Conservation (phyloP, 1,140 invertebrate genomes). For the Cydia amplana region DNA sequence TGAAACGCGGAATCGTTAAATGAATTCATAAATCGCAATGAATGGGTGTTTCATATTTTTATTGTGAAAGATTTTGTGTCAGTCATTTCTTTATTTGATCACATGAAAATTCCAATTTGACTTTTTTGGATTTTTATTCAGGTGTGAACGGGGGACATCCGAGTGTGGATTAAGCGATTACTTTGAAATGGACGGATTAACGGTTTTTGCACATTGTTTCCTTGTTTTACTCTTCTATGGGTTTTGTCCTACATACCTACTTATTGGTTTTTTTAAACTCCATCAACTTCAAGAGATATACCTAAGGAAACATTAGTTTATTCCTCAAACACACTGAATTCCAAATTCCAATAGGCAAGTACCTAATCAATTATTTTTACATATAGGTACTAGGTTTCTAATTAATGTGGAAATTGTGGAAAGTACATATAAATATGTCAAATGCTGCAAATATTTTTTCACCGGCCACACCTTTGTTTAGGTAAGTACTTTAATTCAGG, state of each 20-base stretch:
- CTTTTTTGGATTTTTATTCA: not conserved
- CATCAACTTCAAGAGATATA: too few relatives aligned
- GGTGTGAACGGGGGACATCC: not conserved
- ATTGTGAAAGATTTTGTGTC: not conserved
- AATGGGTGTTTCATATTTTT: conserved; percentile 21
- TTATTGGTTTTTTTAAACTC: too few relatives aligned
- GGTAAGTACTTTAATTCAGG: too few relatives aligned
- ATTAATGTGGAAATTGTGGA: too few relatives aligned
- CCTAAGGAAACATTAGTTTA: too few relatives aligned
- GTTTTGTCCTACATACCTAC: not conserved
- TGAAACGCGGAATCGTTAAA: conserved; percentile 14
- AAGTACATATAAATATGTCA: too few relatives aligned
- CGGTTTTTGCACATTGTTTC: not conserved
- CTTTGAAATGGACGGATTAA: not conserved
- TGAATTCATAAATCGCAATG: conserved; percentile 10
- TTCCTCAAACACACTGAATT: too few relatives aligned
- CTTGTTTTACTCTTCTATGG: not conserved
- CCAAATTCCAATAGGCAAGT: too few relatives aligned
- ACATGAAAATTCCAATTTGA: not conserved
- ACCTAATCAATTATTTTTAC: too few relatives aligned
- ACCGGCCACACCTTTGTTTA: too few relatives aligned
- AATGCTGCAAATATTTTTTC: too few relatives aligned
- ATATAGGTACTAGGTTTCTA: too few relatives aligned
- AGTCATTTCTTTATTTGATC: not conserved
- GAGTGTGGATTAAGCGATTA: not conserved